phyloP scores from a whole-genome alignment of 2,113 vertebrate species.

The Steatornis caripensis region DNA sequence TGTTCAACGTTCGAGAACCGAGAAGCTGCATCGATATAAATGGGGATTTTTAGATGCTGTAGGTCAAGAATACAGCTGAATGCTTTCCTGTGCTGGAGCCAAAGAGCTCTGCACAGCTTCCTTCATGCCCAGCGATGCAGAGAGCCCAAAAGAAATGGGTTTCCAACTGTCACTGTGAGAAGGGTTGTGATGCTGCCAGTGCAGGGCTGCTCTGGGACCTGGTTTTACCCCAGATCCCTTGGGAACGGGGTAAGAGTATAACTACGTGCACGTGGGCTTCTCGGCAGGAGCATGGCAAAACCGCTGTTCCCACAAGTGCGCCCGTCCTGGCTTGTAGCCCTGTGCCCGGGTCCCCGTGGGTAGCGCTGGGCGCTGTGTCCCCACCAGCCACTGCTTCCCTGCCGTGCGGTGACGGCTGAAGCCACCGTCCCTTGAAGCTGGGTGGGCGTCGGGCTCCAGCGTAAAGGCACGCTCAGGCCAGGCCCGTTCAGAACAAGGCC shows the following conservation, averaged over 20 bases:
- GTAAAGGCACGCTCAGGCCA: background rate
- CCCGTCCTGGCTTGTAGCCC: background rate
- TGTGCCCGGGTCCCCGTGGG: accelerated
- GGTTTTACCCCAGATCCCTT: background rate
- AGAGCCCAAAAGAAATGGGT: background rate
- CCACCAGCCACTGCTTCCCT: accelerated
- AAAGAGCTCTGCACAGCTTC: accelerated
- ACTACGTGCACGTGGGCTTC: background rate
- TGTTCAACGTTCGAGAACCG: accelerated
- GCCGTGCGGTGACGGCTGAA: background rate
- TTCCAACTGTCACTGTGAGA: background rate
- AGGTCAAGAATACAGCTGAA: background rate
- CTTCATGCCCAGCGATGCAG: background rate
- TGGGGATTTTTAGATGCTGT: accelerated
- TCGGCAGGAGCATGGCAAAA: background rate
- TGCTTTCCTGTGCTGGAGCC: background rate
- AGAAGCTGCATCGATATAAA: background rate
- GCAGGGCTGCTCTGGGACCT: background rate
- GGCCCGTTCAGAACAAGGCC: background rate
- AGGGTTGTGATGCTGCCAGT: background rate
- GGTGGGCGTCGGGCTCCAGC: background rate
- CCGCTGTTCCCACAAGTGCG: accelerated
- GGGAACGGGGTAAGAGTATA: background rate
- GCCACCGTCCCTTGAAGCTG: background rate
- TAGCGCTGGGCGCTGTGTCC: background rate